Evolutionary conservation across 2,888 invertebrate species (phyloP).

Genomic region (Campoplex nolae): DNA sequence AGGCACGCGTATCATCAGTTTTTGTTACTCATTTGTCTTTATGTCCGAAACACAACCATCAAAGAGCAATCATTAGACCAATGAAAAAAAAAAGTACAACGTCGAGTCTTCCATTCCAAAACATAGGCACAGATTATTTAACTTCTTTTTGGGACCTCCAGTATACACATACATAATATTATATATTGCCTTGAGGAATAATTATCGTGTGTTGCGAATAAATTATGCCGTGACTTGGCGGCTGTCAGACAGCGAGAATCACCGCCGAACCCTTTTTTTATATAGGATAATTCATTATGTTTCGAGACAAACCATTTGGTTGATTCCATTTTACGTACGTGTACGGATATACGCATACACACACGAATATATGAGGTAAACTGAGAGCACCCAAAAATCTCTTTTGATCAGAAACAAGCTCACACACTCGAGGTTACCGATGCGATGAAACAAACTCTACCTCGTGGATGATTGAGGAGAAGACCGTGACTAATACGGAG

Average conservation of each 20-base stretch:
- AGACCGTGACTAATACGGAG: conserved; percentile 62
- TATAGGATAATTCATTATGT: conserved; percentile 64
- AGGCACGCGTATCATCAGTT: conserved; percentile 58
- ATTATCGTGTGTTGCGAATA: conserved; percentile 66
- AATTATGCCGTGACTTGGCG: conserved; percentile 61
- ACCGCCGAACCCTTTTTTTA: conserved; percentile 56
- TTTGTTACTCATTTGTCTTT: conserved; percentile 41
- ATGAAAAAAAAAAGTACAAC: conserved; percentile 30
- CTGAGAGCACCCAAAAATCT: conserved; percentile 42
- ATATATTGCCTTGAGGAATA: conserved; percentile 56
- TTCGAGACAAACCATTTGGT: conserved; percentile 47
- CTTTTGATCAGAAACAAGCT: conserved; percentile 37
- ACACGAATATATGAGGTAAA: conserved; percentile 16
- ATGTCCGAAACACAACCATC: conserved; percentile 13
- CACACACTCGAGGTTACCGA: conserved; percentile 38
- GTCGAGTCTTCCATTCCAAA: background rate
- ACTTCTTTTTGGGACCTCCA: background rate
- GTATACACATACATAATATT: background rate
- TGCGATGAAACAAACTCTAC: conserved; percentile 42
- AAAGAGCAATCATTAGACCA: conserved; percentile 32
- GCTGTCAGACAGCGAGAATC: conserved; percentile 57
- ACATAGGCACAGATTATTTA: background rate
- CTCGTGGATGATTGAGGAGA: conserved; percentile 55
- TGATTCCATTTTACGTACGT: conserved; percentile 52
- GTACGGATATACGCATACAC: background rate